Evolutionary conservation across 2,797 vertebrate genomes (phyloP).

Genomic region (Balearica regulorum): DNA sequence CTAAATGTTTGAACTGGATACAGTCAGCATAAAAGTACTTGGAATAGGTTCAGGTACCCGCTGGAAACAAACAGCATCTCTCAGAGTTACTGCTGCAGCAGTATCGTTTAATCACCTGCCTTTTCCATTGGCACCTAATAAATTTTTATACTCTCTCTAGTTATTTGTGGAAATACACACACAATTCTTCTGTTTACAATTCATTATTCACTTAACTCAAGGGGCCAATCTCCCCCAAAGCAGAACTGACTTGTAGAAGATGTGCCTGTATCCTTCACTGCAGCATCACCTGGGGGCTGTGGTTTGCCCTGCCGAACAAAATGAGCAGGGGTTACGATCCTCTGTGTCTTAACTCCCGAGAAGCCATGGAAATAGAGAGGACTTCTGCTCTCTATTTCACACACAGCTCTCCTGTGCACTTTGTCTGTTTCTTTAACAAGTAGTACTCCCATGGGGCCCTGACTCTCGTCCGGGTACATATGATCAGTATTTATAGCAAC

Average conservation of each 20-base stretch:
- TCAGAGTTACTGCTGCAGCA: neutral
- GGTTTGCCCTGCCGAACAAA: neutral
- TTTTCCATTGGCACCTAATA: neutral
- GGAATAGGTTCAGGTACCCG: neutral
- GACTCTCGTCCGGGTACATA: neutral
- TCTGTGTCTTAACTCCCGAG: neutral
- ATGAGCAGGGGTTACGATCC: neutral
- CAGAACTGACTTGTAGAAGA: neutral
- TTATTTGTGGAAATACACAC: neutral
- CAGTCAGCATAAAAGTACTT: neutral
- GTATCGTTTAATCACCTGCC: neutral
- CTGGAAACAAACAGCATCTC: neutral
- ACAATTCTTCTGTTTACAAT: neutral
- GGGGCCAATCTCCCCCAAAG: neutral
- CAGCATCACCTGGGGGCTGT: neutral
- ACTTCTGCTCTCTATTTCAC: neutral
- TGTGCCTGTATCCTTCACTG: neutral
- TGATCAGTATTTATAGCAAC: neutral
- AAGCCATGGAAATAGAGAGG: neutral
- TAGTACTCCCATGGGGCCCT: neutral
- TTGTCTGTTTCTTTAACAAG: neutral
- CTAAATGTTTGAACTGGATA: neutral
- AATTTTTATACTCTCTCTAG: neutral
- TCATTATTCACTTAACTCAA: neutral
- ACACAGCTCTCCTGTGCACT: neutral